phyloP scores from a whole-genome alignment of 2,797 vertebrate species.

The Acanthornis magna region DNA sequence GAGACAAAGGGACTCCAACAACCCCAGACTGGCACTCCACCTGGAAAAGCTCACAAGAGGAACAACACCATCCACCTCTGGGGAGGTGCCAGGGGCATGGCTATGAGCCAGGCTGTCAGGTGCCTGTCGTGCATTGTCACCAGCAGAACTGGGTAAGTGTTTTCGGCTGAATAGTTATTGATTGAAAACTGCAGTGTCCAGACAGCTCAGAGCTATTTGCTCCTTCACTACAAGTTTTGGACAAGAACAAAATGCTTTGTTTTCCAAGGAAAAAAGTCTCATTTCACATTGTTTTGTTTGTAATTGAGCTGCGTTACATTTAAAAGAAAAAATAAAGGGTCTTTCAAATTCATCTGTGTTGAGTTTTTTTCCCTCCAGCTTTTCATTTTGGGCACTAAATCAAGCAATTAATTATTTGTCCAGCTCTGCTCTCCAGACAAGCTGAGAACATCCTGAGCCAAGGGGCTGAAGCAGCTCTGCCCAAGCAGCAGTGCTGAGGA shows the following conservation, averaged over 20 bases:
- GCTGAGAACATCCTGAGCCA: neutral
- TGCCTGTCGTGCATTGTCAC: neutral
- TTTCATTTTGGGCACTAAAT: conserved; percentile 31
- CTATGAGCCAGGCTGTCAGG: neutral
- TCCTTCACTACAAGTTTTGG: neutral
- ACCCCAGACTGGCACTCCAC: neutral
- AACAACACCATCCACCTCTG: neutral
- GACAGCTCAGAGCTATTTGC: neutral
- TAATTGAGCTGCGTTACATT: neutral
- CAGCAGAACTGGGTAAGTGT: neutral
- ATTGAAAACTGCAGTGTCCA: conserved; percentile 34
- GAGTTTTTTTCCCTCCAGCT: neutral
- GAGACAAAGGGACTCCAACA: neutral
- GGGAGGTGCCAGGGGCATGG: neutral
- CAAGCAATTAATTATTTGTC: conserved; percentile 46
- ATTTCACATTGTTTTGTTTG: neutral
- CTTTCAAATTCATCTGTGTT: neutral
- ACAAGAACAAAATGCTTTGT: neutral
- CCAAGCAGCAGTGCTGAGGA: neutral
- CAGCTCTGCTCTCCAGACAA: conserved; percentile 16
- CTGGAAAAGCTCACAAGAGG: neutral
- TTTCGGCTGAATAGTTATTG: neutral
- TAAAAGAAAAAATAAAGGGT: conserved; percentile 7
- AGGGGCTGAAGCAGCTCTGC: neutral
- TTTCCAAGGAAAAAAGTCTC: conserved; percentile 23